Conservation (phyloP, 2,888 invertebrate species). For the Aleiodes testaceus region DNA sequence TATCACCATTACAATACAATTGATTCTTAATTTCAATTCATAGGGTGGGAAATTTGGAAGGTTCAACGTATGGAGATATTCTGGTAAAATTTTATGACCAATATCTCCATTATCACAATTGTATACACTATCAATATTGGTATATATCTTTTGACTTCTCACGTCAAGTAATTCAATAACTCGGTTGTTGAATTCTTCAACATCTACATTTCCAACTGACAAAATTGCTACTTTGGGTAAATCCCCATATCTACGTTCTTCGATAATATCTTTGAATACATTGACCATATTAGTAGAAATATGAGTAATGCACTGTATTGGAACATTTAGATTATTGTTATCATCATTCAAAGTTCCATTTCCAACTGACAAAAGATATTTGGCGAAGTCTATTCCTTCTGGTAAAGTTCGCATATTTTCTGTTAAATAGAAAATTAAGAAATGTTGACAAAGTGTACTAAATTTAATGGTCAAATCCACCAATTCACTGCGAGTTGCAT, state of each 20-base stretch:
- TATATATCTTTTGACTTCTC: slow-evolving; percentile 40
- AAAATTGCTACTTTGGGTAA: slow-evolving; percentile 47
- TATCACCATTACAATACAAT: slow-evolving; percentile 50
- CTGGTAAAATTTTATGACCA: slow-evolving; percentile 39
- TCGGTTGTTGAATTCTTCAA: slow-evolving; percentile 50
- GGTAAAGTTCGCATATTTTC: slow-evolving; percentile 39
- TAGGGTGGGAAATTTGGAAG: slow-evolving; percentile 47
- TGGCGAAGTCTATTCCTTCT: slow-evolving; percentile 39
- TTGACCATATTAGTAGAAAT: slow-evolving; percentile 23
- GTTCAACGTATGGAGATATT: slow-evolving; percentile 46
- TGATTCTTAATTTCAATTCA: slow-evolving; percentile 46
- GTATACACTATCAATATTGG: slow-evolving; percentile 42
- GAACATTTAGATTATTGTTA: slow-evolving; percentile 44
- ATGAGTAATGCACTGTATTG: slow-evolving; percentile 22
- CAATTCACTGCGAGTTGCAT: slow-evolving; percentile 35
- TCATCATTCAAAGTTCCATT: slow-evolving; percentile 49
- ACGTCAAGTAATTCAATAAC: slow-evolving; percentile 45
- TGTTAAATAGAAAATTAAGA: slow-evolving; percentile 36
- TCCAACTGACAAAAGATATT: slow-evolving; percentile 44
- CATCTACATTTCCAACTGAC: slow-evolving; percentile 51
- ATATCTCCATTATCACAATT: slow-evolving; percentile 43
- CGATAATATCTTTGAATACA: slow-evolving; percentile 45
- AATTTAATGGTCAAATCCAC: slow-evolving; percentile 44
- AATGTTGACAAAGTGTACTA: slow-evolving; percentile 38
- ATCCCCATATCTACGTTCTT: slow-evolving; percentile 44